These are phyloP conservation scores for Zelostemma sp. DNA, from an alignment of 1,140 invertebrate genomes.

Conservation along the genomic window DNA sequence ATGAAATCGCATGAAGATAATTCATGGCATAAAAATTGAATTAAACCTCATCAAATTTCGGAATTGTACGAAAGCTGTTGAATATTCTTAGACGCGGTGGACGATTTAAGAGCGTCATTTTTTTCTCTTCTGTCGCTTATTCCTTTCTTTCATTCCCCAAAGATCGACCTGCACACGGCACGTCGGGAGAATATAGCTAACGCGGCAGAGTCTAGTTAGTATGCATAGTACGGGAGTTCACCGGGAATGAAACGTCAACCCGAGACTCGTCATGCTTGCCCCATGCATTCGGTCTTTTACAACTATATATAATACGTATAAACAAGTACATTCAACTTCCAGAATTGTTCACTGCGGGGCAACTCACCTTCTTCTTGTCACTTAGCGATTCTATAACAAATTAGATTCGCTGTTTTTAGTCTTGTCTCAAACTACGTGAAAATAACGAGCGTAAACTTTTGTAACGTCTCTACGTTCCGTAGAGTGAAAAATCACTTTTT, in stretches of 20 bases:
- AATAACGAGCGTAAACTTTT: neutral
- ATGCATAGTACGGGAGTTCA: constrained; percentile 69
- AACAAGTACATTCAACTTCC: constrained; percentile 38
- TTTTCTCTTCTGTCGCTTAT: constrained; percentile 24
- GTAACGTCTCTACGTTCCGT: too few species aligned
- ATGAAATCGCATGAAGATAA: neutral
- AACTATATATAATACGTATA: constrained; percentile 48
- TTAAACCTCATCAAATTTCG: neutral
- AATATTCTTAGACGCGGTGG: constrained; percentile 6
- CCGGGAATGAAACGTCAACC: constrained; percentile 70
- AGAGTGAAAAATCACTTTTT: too few species aligned
- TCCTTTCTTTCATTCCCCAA: constrained; percentile 48
- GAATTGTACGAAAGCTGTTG: neutral
- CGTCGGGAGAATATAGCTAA: constrained; percentile 57
- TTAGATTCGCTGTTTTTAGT: constrained; percentile 6
- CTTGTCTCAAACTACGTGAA: neutral
- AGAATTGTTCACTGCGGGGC: constrained; percentile 23
- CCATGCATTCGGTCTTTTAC: constrained; percentile 60
- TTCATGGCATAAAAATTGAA: neutral
- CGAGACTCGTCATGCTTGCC: constrained; percentile 68
- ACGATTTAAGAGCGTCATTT: constrained; percentile 17
- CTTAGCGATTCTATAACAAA: constrained; percentile 7
- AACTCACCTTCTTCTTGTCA: constrained; percentile 14
- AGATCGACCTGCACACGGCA: constrained; percentile 46
- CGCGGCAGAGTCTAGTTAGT: constrained; percentile 66